These are phyloP conservation scores for Willisornis vidua DNA, from an alignment of 2,113 vertebrate species.

Conservation along the genomic window DNA sequence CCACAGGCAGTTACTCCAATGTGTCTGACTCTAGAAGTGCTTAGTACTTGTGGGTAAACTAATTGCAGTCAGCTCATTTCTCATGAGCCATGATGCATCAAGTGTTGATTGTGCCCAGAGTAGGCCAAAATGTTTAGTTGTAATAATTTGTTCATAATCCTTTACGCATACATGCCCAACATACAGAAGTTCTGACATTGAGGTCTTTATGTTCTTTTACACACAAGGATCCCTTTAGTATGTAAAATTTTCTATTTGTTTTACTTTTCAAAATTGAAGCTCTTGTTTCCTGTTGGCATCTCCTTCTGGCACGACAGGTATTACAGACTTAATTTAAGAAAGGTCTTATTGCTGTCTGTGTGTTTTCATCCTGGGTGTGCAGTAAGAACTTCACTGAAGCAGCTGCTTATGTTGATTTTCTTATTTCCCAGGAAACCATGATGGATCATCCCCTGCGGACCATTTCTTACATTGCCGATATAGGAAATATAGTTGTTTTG, in stretches of 20 bases:
- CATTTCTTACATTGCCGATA: conserved; percentile 98
- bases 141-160: neutral
- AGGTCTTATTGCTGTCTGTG: neutral
- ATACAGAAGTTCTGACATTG: neutral
- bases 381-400: neutral
- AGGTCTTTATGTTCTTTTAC: neutral
- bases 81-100: rapidly evolving
- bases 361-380: neutral
- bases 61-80: neutral
- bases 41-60: neutral
- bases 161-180: neutral
- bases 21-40: neutral
- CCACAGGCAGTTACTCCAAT: neutral
- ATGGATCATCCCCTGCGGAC: conserved; percentile 96
- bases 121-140: neutral
- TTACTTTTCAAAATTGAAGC: neutral
- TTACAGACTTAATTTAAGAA: neutral
- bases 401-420: neutral
- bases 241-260: neutral
- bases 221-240: neutral
- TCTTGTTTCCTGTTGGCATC: neutral
- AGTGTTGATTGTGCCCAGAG: neutral
- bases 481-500: conserved; percentile 94
- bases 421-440: conserved; percentile 86
- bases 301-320: neutral